Base-by-base conservation (phyloP, 2,888 invertebrate species). In the Apamea sordens region DNA sequence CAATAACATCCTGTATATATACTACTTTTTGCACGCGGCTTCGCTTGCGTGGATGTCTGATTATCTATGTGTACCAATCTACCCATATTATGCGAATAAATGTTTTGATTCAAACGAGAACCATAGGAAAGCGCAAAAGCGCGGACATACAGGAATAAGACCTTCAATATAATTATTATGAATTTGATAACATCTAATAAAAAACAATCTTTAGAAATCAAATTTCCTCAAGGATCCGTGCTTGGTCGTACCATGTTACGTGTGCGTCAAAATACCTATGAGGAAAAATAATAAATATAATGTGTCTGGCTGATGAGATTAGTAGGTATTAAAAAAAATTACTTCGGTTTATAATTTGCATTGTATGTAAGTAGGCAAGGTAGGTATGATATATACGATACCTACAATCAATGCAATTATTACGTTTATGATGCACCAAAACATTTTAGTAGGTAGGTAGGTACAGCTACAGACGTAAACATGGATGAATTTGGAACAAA, bases 211-310 rank as follows among this genome's bases (percentile, higher is more conserved):
- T 15, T 50, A 50, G 8, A 28, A 69, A 47, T 28, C 68, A 21
- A 32, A 70, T 53, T 70, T 83, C 76, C 86, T 83, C 65, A 70
- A n/a, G 50, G 41, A 71, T 72, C 72, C 75, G 87, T 86, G 77
- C 77, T 64, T 53, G 87, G 56, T n/a, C 64, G 70, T 83, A 83
- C 83, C 86, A 84, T 76, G 59, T 36, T n/a, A 59, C 5, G 24
- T 41, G 61, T 63, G 61, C 44, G 44, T 79, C 21, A 32, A 56
- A 63, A 73, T 41, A 50, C 2, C 0, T 21, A 61, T 5, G n/a
- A 69, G 73, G 75, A 85, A 83, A 73, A 47, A 73, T 47, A 71
- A 47, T 32, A 47, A n/a, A 1, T 8, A 47, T 7, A 8, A 36
- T 21, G 21, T 72, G 18, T 21, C 15, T 36, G 15, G 13, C 21